phyloP scores from a whole-genome alignment of 2,888 invertebrate species.

The Piscicola geometra region DNA sequence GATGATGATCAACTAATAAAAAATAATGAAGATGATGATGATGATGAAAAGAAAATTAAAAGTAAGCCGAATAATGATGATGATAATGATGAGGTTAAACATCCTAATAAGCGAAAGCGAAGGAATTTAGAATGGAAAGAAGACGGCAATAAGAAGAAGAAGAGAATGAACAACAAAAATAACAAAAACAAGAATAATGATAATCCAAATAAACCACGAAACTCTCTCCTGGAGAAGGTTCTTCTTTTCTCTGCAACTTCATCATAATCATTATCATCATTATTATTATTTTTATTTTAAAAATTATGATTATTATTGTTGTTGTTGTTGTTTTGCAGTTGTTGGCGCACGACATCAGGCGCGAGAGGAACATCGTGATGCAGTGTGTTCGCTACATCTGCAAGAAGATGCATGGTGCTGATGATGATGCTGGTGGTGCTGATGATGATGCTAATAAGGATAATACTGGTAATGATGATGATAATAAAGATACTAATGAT shows the following conservation, averaged over 20 bases:
- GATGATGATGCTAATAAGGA: not conserved
- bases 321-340: constrained; percentile 57
- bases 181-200: not conserved
- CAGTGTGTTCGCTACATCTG: constrained; percentile 79
- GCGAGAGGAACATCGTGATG: constrained; percentile 78
- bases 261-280: not conserved
- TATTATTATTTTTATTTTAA: constrained; percentile 5
- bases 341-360: constrained; percentile 71
- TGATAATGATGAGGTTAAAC: not conserved
- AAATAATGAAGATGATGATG: not conserved
- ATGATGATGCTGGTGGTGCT: not conserved
- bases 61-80: not conserved
- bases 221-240: not conserved
- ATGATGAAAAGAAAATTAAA: not conserved
- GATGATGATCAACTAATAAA: not conserved
- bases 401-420: constrained; percentile 65
- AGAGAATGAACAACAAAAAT: not conserved
- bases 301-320: constrained; percentile 42
- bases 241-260: no score
- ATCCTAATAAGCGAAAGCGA: not conserved
- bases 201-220: not conserved
- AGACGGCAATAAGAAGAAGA: not conserved
- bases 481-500: not conserved
- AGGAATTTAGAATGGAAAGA: not conserved
- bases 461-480: not conserved